Evolutionary conservation across 2,113 vertebrate species (phyloP).

Genomic region (Leucosticte australis): DNA sequence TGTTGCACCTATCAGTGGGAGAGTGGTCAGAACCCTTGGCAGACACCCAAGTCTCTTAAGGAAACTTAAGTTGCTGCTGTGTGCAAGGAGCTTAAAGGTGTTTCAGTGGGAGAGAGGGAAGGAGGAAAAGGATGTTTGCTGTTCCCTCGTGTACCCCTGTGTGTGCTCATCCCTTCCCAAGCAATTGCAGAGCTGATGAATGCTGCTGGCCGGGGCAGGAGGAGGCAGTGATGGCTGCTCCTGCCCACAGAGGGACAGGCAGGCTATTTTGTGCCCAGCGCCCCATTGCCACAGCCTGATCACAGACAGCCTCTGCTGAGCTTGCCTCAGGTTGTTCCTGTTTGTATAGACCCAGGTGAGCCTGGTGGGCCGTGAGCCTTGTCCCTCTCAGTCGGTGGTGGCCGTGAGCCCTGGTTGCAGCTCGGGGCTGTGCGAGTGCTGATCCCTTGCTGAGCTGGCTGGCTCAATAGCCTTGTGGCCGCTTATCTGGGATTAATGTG

Average conservation of each 20-base stretch:
- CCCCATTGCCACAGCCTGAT: background rate
- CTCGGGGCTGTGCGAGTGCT: background rate
- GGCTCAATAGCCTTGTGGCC: conserved; percentile 37
- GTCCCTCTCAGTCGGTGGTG: accelerated
- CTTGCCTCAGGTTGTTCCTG: accelerated
- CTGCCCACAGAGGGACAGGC: background rate
- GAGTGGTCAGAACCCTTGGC: accelerated
- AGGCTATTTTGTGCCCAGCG: background rate
- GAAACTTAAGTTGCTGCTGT: background rate
- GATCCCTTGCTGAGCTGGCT: conserved; percentile 38
- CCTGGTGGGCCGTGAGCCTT: accelerated
- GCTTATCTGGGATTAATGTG: conserved; percentile 63
- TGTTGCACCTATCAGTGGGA: accelerated
- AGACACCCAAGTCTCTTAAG: background rate
- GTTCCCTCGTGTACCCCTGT: accelerated
- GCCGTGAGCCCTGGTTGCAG: background rate
- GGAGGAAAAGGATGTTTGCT: background rate
- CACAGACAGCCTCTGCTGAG: background rate
- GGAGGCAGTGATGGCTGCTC: background rate
- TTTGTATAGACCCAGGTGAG: background rate
- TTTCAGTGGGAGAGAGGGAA: background rate
- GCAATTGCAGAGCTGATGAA: background rate
- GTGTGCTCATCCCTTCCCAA: background rate
- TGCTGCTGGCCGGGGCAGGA: background rate
- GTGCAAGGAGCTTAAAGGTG: background rate